phyloP scores from a whole-genome alignment of 2,113 vertebrate genomes.

The Nesogale talazaci region DNA sequence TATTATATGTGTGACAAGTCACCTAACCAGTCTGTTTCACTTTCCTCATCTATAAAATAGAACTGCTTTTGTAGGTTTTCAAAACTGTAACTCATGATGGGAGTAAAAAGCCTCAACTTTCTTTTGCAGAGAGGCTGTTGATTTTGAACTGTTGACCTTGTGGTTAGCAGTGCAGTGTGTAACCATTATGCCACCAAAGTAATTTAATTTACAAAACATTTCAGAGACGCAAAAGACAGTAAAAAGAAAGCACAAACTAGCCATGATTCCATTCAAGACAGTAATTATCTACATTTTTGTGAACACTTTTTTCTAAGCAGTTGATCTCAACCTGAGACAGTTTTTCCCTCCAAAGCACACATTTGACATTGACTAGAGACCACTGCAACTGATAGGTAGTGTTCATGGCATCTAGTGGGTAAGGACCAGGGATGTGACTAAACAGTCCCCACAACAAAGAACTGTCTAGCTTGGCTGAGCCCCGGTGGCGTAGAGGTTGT shows the following conservation, averaged over 20 bases:
- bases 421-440: not conserved
- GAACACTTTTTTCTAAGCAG: not conserved
- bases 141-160: no score
- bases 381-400: not conserved
- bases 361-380: not conserved
- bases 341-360: not conserved
- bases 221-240: not conserved
- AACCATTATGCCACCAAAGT: no score
- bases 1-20: not conserved
- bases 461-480: not conserved
- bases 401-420: not conserved
- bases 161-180: no score
- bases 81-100: no score
- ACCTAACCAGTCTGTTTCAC: not conserved
- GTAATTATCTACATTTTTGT: not conserved
- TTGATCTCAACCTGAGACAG: not conserved
- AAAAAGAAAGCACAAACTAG: not conserved
- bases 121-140: no score
- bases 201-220: not conserved
- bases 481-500: no score
- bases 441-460: not conserved
- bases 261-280: not conserved
- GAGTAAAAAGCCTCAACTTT: no score
- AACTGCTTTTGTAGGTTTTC: no score
- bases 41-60: slow-evolving; percentile 11